Base-by-base conservation (phyloP, 2,113 vertebrate species). In the Coreoperca whiteheadi region DNA sequence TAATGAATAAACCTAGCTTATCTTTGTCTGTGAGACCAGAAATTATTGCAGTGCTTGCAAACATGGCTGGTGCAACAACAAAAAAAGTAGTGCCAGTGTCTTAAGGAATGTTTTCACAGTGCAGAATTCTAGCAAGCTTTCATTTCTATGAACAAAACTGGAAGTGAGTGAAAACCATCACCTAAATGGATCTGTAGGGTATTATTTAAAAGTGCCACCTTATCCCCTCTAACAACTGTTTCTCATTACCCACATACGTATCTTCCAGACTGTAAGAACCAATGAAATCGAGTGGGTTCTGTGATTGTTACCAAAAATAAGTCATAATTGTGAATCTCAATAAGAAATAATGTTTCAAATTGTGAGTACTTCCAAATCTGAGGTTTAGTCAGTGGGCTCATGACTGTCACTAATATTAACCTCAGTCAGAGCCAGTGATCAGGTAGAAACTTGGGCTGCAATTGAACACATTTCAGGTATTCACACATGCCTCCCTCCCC, bases 101-200 rank as follows among this genome's bases (percentile, higher is more conserved):
- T 50, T 60, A 30, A 41, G 28, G 14, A 59, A 74, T 30, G 23
- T 59, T 65, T 69, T 87, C 80, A 83, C 85, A 80, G 85, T 83
- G 71, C 25, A 59, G 39, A 67, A 46, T n/a, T 74, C 18, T 39
- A 56, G 11, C 12, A 56, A 63, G 28, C 43, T 46, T 0, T 46
- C 39, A 37, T 48, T 57, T 46, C 23, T 12, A 59, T n/a, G n/a
- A 77, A 39, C 8, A 48, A 46, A 7, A 51, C 23, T n/a, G 46
- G 3, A 63, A 7, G 46, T 8, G 15, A 70, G 4, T 4, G 11
- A 16, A 34, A 37, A 20, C 25, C 14, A 34, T 34, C n/a, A n/a
- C n/a, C n/a, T n/a, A n/a, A n/a, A n/a, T n/a, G n/a, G n/a, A n/a
- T 46, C 15, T 14, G n/a, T n/a, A n/a, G n/a, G n/a, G n/a, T n/a